Percentiles rank a stretch among this genome's conserved stretches.
These are phyloP conservation scores for Thrips palmi DNA, from an alignment of 1,140 invertebrate genomes.

Conservation along the genomic window DNA sequence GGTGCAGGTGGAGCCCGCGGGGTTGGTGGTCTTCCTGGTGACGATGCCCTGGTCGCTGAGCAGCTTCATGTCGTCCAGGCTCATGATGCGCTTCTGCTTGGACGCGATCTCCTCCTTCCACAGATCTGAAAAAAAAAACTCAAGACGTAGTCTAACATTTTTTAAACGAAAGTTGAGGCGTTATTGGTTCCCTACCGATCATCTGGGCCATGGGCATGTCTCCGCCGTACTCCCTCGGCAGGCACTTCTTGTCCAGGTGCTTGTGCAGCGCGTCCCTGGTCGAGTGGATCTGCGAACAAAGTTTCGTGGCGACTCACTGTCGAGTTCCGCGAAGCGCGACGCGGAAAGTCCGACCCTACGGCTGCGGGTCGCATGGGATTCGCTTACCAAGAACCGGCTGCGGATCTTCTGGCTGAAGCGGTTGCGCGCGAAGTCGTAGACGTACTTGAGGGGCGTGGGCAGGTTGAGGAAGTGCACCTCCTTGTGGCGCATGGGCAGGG, in stretches of 20 bases:
- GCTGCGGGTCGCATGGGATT: constrained; percentile 5
- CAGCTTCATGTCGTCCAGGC: constrained; percentile 55
- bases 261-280: constrained; percentile 44
- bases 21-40: constrained; percentile 12
- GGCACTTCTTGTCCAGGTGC: constrained; percentile 38
- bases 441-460: constrained; percentile 41
- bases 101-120: constrained; percentile 44
- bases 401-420: constrained; percentile 50
- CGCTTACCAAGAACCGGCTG: constrained; percentile 36
- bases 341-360: neutral
- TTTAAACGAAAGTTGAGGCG: neutral
- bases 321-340: neutral
- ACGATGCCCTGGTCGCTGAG: constrained; percentile 16
- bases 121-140: constrained; percentile 20
- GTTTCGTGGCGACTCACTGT: neutral
- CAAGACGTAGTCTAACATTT: neutral
- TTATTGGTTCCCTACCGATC: constrained; percentile 35
- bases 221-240: constrained; percentile 68
- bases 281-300: constrained; percentile 42
- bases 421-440: constrained; percentile 47
- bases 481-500: constrained; percentile 56
- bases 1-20: constrained; percentile 4
- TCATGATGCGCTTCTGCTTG: constrained; percentile 42
- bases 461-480: constrained; percentile 49
- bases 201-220: constrained; percentile 62